Conservation (phyloP, 2,113 vertebrate species). For the Trematomus loennbergii region DNA sequence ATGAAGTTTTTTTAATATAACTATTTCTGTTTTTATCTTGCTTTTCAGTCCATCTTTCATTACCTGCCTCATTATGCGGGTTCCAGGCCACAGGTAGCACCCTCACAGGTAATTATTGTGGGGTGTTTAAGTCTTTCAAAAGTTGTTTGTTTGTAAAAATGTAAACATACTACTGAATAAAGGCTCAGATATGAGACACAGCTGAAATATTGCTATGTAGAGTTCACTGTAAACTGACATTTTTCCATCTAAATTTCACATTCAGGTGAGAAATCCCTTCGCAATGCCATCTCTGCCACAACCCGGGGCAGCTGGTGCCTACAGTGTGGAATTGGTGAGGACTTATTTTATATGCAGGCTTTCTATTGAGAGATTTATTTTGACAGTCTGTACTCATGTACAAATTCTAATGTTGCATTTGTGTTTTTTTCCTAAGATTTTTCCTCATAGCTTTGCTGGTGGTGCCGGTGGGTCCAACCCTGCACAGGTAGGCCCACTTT, state of each 20-base stretch:
- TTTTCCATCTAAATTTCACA: background rate
- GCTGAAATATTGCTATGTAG: background rate
- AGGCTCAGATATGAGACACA: background rate
- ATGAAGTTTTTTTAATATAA: background rate
- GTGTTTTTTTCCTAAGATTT: conserved; percentile 68
- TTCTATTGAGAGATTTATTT: background rate
- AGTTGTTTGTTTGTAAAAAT: background rate
- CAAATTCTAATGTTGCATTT: background rate
- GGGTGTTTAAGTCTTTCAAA: background rate
- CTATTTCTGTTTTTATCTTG: conserved; percentile 26
- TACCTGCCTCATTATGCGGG: conserved; percentile 77
- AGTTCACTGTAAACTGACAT: background rate
- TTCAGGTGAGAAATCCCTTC: conserved; percentile 63
- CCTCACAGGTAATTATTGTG: conserved; percentile 70
- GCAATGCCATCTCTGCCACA: conserved; percentile 54
- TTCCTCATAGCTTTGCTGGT: conserved; percentile 66
- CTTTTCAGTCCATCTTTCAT: conserved; percentile 70
- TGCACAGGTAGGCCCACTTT: conserved; percentile 56
- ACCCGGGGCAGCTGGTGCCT: conserved; percentile 59
- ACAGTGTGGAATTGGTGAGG: conserved; percentile 84
- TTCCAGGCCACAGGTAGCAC: conserved; percentile 56
- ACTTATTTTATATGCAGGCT: background rate
- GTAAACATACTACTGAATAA: background rate
- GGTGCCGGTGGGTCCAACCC: conserved; percentile 59
- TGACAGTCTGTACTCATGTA: background rate